These are phyloP conservation scores for Drosophila eugracilis DNA, from an alignment of 1,140 invertebrate species.

Conservation along the genomic window DNA sequence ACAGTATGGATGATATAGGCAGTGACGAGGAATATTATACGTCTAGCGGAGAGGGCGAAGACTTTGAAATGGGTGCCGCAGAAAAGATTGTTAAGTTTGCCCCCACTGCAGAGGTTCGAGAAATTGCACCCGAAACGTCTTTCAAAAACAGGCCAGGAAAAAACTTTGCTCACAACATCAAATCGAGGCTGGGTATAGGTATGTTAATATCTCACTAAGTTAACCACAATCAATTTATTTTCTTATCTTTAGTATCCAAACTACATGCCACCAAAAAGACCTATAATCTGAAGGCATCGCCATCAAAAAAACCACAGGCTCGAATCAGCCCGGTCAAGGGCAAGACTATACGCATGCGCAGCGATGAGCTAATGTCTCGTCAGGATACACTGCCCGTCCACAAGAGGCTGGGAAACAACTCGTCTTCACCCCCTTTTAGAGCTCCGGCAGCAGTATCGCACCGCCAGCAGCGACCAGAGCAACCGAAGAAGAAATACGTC, in stretches of 20 bases:
- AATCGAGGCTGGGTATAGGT: constrained; percentile 75
- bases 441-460: constrained; percentile 15
- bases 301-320: constrained; percentile 41
- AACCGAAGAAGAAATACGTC: constrained; percentile 12
- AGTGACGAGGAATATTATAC: constrained; percentile 25
- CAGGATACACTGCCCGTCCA: constrained; percentile 74
- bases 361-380: constrained; percentile 70
- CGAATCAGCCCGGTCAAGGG: constrained; percentile 67
- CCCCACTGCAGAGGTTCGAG: constrained; percentile 78
- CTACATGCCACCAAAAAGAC: constrained; percentile 75
- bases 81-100: constrained; percentile 84
- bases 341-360: constrained; percentile 73
- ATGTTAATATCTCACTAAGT: not conserved
- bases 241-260: constrained; percentile 51
- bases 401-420: constrained; percentile 54
- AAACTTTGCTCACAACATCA: constrained; percentile 69
- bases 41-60: constrained; percentile 41
- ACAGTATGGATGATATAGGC: constrained; percentile 62
- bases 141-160: constrained; percentile 50
- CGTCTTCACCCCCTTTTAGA: constrained; percentile 1
- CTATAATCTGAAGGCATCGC: constrained; percentile 73
- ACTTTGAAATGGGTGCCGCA: constrained; percentile 31
- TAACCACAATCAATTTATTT: not conserved
- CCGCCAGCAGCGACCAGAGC: constrained; percentile 25
- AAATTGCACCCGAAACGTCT: constrained; percentile 66